Conservation (phyloP, 2,797 vertebrate species). For the Sebastes steindachneri region DNA sequence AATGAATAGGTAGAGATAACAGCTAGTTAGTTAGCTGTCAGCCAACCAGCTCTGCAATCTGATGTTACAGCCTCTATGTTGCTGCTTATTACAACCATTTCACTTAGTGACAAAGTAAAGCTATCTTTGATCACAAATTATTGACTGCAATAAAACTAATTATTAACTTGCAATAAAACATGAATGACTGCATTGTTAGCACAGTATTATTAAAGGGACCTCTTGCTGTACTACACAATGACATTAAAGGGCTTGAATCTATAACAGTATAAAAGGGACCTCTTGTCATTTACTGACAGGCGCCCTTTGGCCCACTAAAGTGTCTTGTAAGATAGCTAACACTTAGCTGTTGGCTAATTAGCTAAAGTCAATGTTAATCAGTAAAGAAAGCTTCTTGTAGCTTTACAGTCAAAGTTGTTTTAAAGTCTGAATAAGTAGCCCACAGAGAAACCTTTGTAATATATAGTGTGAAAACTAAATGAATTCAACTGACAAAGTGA, state of each 20-base stretch:
- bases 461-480: neutral
- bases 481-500: neutral
- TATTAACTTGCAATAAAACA: no score
- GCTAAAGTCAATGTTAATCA: slow-evolving; percentile 2
- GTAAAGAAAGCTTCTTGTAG: no score
- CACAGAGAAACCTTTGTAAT: rapidly evolving
- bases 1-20: no score
- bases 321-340: neutral
- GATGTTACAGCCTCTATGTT: rapidly evolving
- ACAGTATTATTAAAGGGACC: no score
- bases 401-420: neutral
- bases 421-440: no score
- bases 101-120: no score
- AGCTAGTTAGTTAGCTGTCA: no score
- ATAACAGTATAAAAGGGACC: no score
- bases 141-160: no score
- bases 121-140: neutral
- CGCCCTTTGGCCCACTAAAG: slow-evolving; percentile 7
- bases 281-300: neutral
- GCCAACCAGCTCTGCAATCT: rapidly evolving
- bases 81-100: neutral
- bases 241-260: no score
- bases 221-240: no score
- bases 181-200: no score
- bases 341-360: neutral